Evolutionary conservation across 2,888 invertebrate genomes (phyloP), one percentile per base, ranked within the genome.

Genomic region (Aleiodes leptofemur): DNA sequence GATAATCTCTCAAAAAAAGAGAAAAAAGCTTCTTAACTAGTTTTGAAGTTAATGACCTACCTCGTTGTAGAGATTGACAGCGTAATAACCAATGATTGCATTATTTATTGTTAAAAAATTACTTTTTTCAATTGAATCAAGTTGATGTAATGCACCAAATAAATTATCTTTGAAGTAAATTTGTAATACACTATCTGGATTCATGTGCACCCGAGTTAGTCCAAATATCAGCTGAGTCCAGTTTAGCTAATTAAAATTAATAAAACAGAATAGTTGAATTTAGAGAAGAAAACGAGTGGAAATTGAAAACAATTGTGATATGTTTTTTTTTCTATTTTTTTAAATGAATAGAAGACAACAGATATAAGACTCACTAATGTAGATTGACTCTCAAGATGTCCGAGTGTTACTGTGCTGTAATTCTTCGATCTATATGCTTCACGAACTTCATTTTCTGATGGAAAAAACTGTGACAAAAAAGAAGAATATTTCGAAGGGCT

Each of bases 1-100:
- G 23, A 7, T 55, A 55, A 55, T 23, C n/a, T 55, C 23, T 16
- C 7, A 8, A 43, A 43, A 23, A 43, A 9, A 43, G 9, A 55
- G n/a, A 55, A 55, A 4, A 23, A 14, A 55, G 16, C 29, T 55
- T 55, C 14, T 57, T 57, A 31, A 57, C 9, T 57, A 31, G 31
- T 13, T 57, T 31, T 29, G 16, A 31, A 57, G 14, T 16, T 11
- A 53, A 57, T 8, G 57, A 77, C 68, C 38, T 80, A 85, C 86
- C 73, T 83, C 78, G n/a, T 80, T 78, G 70, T 85, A 84, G 57
- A 86, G 73, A 69, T 81, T 77, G 29, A 76, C 77, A 51, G 84
- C 83, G 51, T 84, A 84, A 23, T 86, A 78, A 38, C 78, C 84
- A 59, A 86, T 71, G 43, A 86, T 68, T 9, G 81, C 83, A 55